Conservation (phyloP, 2,797 vertebrate genomes). For the Micrastur ruficollis region DNA sequence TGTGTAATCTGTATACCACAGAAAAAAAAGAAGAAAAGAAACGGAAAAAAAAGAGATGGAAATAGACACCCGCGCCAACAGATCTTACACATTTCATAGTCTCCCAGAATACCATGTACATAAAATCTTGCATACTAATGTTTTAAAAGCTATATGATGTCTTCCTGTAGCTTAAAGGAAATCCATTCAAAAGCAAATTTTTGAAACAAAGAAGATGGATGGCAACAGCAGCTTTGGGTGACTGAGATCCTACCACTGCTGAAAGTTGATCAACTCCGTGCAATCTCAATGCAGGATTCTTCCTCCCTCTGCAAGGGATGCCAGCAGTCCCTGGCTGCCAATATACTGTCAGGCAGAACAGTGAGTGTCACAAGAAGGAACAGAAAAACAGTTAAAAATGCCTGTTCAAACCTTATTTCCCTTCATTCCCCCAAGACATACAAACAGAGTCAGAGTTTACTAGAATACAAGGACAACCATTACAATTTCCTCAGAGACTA, state of each 20-base stretch:
- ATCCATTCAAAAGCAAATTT: background rate
- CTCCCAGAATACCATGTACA: background rate
- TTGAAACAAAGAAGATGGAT: background rate
- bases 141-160: background rate
- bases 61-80: background rate
- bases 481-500: background rate
- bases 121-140: background rate
- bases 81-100: background rate
- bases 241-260: background rate
- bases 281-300: background rate
- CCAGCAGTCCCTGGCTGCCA: background rate
- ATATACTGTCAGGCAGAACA: background rate
- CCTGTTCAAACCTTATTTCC: background rate
- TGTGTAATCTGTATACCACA: background rate
- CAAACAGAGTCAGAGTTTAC: background rate
- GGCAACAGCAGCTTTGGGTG: background rate
- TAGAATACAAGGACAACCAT: background rate
- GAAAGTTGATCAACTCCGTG: accelerated
- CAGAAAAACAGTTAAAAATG: background rate
- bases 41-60: background rate
- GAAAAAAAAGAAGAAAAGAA: background rate
- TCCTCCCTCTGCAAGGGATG: background rate
- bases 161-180: background rate
- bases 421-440: background rate
- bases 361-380: background rate